A percentile compares a stretch with the other conserved stretches of the same genome.
These are phyloP conservation scores for Andrena dorsata DNA, from an alignment of 2,888 invertebrate genomes.

Conservation along the genomic window DNA sequence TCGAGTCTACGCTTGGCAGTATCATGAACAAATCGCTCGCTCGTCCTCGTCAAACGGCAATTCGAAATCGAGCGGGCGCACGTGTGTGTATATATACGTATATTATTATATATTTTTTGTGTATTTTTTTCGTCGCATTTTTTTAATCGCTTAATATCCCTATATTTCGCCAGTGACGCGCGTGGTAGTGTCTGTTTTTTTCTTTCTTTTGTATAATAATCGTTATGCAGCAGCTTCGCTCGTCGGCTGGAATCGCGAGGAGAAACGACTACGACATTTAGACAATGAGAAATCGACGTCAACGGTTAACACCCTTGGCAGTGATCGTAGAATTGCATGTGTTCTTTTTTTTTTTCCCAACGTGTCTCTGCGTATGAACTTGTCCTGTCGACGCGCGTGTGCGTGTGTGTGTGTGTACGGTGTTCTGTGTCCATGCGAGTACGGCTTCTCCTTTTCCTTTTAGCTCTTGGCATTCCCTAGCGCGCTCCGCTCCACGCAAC, in stretches of 20 bases:
- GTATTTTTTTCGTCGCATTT: conserved; percentile 32
- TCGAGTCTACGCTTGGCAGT: conserved; percentile 82
- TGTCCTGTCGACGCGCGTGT: conserved; percentile 11
- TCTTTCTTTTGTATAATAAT: conserved; percentile 26
- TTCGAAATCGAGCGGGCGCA: conserved; percentile 57
- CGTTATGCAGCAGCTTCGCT: conserved; percentile 30
- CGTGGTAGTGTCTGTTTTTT: neutral
- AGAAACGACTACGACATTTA: conserved; percentile 62
- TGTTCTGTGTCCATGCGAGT: neutral
- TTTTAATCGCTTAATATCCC: conserved; percentile 26
- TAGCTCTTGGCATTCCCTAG: neutral
- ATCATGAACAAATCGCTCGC: conserved; percentile 80
- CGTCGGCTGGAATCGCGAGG: conserved; percentile 29
- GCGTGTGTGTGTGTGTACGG: neutral
- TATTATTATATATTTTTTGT: conserved; percentile 37
- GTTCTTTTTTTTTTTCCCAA: conserved; percentile 52
- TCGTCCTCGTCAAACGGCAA: conserved; percentile 51
- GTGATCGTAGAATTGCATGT: conserved; percentile 83
- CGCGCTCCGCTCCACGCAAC: neutral
- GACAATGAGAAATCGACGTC: conserved; percentile 79
- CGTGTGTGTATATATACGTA: conserved; percentile 43
- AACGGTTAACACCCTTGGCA: conserved; percentile 83
- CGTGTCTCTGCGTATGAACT: no score
- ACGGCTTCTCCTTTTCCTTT: neutral
- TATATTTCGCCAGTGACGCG: conserved; percentile 24